Percentiles rank a stretch among this genome's conserved stretches.
Conservation (phyloP, 2,797 vertebrate species). For the Cichlasoma orientale region DNA sequence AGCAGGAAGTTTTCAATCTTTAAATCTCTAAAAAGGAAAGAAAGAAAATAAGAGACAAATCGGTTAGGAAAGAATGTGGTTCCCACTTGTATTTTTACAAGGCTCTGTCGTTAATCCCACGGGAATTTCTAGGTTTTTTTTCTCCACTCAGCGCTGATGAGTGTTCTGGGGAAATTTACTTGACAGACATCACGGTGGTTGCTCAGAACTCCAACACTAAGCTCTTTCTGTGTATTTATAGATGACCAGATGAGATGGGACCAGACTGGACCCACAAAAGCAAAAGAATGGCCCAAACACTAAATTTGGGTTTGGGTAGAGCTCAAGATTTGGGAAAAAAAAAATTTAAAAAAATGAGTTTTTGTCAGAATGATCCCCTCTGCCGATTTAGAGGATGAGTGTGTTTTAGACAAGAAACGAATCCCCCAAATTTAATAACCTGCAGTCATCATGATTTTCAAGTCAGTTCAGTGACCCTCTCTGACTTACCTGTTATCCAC, state of each 20-base stretch:
- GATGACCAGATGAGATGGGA: slow-evolving; percentile 33
- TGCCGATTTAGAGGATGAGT: slow-evolving; percentile 10
- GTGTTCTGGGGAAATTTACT: slow-evolving; percentile 20
- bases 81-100: neutral
- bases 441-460: neutral
- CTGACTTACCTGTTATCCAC: neutral
- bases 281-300: slow-evolving; percentile 31
- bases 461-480: neutral
- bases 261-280: slow-evolving; percentile 22
- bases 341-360: slow-evolving; percentile 4
- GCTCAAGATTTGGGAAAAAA: slow-evolving; percentile 19
- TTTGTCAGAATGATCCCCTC: slow-evolving; percentile 9
- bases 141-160: neutral
- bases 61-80: neutral
- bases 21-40: slow-evolving; percentile 78
- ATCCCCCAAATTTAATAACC: neutral
- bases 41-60: slow-evolving; percentile 25
- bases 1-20: slow-evolving; percentile 92
- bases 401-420: slow-evolving; percentile 21
- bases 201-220: slow-evolving; percentile 2
- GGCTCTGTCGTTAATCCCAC: slow-evolving; percentile 12
- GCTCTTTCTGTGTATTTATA: slow-evolving; percentile 41
- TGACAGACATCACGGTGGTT: slow-evolving; percentile 15
- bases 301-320: slow-evolving; percentile 46
- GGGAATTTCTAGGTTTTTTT: neutral